Evolutionary conservation across 2,113 vertebrate genomes (phyloP).

Genomic region (Thalassoma bifasciatum): DNA sequence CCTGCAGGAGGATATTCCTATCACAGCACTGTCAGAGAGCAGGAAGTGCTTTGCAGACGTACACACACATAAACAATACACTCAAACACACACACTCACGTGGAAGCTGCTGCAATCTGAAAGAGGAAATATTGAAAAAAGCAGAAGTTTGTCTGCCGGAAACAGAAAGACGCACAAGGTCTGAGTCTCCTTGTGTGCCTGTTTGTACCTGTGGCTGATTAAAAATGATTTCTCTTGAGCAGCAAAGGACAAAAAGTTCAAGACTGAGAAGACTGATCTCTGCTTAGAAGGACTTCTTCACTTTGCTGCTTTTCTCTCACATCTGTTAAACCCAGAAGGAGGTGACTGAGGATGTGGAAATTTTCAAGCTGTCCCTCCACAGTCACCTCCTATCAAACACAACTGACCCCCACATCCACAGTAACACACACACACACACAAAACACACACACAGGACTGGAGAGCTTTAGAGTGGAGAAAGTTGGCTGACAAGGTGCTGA

Average conservation of each 20-base stretch:
- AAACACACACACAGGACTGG: conserved; percentile 23
- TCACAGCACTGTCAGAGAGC: conserved; percentile 59
- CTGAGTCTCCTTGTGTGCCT: not conserved
- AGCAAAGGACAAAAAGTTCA: conserved; percentile 18
- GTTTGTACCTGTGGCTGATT: conserved; percentile 35
- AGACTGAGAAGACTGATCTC: conserved; percentile 20
- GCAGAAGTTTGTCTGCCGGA: conserved; percentile 48
- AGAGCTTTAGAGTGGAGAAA: conserved; percentile 45
- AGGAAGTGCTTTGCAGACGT: conserved; percentile 69
- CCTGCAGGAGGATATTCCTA: conserved; percentile 58
- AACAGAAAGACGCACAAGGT: conserved; percentile 42
- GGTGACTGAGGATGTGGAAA: conserved; percentile 24
- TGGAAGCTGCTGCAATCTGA: conserved; percentile 39
- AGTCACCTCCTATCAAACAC: conserved; percentile 31
- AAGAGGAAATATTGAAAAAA: conserved; percentile 62
- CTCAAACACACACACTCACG: conserved; percentile 17
- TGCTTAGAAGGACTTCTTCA: conserved; percentile 25
- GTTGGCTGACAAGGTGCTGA: conserved; percentile 62
- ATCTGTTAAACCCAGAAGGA: conserved; percentile 39
- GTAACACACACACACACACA: conserved; percentile 25
- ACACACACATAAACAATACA: conserved; percentile 16
- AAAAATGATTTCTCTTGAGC: conserved; percentile 7
- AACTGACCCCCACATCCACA: conserved; percentile 15
- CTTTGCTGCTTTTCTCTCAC: conserved; percentile 29
- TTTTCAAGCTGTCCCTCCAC: conserved; percentile 25